Base-by-base conservation (phyloP, 2,888 invertebrate species). In the Lacanobia oleracea region DNA sequence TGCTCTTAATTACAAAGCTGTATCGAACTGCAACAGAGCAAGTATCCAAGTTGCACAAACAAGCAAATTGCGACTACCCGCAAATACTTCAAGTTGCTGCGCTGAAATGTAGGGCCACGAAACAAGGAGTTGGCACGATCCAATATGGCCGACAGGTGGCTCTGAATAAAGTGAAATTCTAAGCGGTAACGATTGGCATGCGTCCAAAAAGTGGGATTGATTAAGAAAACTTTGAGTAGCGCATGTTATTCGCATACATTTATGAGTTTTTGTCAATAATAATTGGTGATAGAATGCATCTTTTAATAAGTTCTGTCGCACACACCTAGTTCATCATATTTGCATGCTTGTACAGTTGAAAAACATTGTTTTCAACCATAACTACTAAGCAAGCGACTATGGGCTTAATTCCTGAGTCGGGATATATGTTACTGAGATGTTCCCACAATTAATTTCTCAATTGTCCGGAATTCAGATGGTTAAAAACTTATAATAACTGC, bases 11-110 rank as follows among this genome's bases (percentile, higher is more conserved):
- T 76, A 76, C 64, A 4, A 56, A 74, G 40, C 48, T 71, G 77
- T 72, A 78, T 78, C 53, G 54, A 65, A 85, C 69, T 75, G 45
- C 50, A 64, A 23, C 64, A 45, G 43, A 33, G 33, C 33, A 62
- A 83, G 59, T 63, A 67, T 62, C 61, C 40, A 68, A 77, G 67
- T 76, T 74, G 48, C 54, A 59, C 62, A 67, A 61, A 71, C 67
- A 75, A 81, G 78, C 74, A 76, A 78, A 86, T 66, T 72, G 79
- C 63, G 7, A 66, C 63, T 51, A 64, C 33, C 71, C 70, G 59
- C 70, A 57, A 62, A 71, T 75, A 67, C 67, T 77, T 77, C 74
- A 68, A 76, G 67, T 72, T 33, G 64, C 21, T 73, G 54, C 62
- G 54, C 51, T 50, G 57, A 54, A 57, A 66, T 72, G 62, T 68